Evolutionary conservation across 2,888 invertebrate species (phyloP), one percentile per base, ranked within the genome.

Genomic region (Eupithecia exiguata): DNA sequence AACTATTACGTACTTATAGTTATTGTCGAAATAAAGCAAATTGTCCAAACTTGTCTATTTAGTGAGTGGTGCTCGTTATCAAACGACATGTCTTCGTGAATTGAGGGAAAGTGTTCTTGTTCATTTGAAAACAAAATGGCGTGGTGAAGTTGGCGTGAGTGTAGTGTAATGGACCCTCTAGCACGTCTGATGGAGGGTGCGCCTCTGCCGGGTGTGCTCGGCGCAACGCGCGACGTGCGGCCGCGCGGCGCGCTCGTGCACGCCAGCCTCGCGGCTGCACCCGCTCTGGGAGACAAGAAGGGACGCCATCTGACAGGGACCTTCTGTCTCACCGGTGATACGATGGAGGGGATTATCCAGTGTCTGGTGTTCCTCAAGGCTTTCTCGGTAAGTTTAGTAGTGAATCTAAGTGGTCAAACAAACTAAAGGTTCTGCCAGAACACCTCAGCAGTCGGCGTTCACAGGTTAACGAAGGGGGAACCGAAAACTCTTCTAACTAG

Each of bases 271-370:
- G 96, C 97, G 66, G 96, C 97, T 74, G 96, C 96, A 71, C 96
- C 97, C 72, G 96, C 97, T 70, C 96, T 97, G 53, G 92, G 92
- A 1, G 94, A 94, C 84, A 96, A 97, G 85, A 96, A 97, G 88
- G 97, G 97, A 81, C 95, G 97, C 79, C 97, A 98, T 88, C 95
- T 98, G 79, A 97, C 97, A 25, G 98, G 98, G 83, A 98, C 97
- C 70, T 98, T 98, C 93, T 97, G 98, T 87, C 96, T 98, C 76
- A 97, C 97, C 67, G 98, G 98, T 71, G 98, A 98, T 92, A 98
- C 98, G 76, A 98, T 98, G 98, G 98, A 98, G 89, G 98, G 98
- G 83, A 98, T 98, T 88, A 98, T 98, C 88, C 98, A 98, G 95
- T 98, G 98, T 91, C 96, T 98, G 86, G 98, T 98, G 84, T 98